Conservation (phyloP, 92 coral and sea anemone genomes). For the Parazoanthus swiftii region DNA sequence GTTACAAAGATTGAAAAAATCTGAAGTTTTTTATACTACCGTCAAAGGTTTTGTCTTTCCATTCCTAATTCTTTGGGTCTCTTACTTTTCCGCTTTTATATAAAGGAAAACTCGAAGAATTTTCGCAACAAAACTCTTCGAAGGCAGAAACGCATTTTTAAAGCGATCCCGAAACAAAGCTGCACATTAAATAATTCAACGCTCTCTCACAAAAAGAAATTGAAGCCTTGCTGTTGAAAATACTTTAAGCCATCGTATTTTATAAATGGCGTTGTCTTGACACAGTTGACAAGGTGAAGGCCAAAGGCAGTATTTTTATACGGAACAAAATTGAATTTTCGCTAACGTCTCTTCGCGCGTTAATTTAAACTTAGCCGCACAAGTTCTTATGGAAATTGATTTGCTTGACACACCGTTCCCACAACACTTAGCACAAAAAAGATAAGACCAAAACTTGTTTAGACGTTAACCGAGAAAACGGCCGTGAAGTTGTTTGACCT, state of each 20-base stretch:
- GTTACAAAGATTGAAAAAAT: not conserved
- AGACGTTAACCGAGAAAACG: not conserved
- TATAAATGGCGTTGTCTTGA: constrained; percentile 16
- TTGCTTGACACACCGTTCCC: not conserved
- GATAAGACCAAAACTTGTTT: not conserved
- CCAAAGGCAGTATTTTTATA: too few species aligned
- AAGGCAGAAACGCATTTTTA: not conserved
- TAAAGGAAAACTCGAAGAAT: not conserved
- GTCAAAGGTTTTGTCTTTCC: not conserved
- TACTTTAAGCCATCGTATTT: not conserved
- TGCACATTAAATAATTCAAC: not conserved
- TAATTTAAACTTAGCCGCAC: not conserved
- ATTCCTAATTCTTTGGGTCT: not conserved
- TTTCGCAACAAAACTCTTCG: not conserved
- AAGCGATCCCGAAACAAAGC: not conserved
- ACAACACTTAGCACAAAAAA: not conserved
- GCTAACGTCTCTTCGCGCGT: not conserved
- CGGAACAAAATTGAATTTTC: not conserved
- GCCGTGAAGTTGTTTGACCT: not conserved
- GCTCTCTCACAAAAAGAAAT: not conserved
- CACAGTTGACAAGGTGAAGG: too few species aligned
- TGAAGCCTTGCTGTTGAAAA: not conserved
- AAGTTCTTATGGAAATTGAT: not conserved
- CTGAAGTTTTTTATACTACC: not conserved
- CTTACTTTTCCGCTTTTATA: not conserved